Evolutionary conservation across 1,140 invertebrate species (phyloP).

Genomic region (Archegozetes longisetosus): DNA sequence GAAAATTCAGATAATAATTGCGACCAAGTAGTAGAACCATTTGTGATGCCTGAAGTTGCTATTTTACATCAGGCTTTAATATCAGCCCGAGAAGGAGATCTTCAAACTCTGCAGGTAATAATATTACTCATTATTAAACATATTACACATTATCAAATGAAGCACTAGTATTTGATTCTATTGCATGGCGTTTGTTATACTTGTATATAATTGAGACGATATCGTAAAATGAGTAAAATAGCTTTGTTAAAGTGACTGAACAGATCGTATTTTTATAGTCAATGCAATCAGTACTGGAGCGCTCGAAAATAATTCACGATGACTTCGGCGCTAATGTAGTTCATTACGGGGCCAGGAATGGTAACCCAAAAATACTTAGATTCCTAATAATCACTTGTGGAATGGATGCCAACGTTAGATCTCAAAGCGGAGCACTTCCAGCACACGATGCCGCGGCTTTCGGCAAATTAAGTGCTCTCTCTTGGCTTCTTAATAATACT

Average conservation of each 20-base stretch:
- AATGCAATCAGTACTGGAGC: conserved; percentile 17
- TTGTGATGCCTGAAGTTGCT: conserved; percentile 17
- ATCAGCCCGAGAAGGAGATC: conserved; percentile 22
- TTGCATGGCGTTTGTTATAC: no score
- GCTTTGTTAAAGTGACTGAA: no score
- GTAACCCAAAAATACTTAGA: conserved; percentile 25
- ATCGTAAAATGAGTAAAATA: no score
- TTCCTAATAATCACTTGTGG: conserved; percentile 25
- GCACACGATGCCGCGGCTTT: conserved; percentile 32
- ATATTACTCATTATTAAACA: not conserved
- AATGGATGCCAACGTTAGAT: conserved; percentile 24
- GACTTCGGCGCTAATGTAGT: conserved; percentile 29
- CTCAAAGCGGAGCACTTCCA: conserved; percentile 29
- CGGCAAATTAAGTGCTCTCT: conserved; percentile 27
- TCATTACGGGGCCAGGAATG: conserved; percentile 32
- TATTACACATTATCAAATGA: not conserved
- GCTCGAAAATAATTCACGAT: conserved; percentile 22
- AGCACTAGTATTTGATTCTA: not conserved
- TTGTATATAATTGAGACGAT: no score
- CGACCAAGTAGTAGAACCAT: not conserved
- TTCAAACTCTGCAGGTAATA: conserved; percentile 20
- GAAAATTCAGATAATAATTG: not conserved
- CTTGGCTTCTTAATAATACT: conserved; percentile 30
- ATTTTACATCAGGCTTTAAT: conserved; percentile 21
- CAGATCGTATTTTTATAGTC: no score